Percentiles rank a stretch among this genome's conserved stretches.
These are phyloP conservation scores for Steinernema hermaphroditum DNA, from an alignment of 2,888 invertebrate genomes.

Conservation along the genomic window DNA sequence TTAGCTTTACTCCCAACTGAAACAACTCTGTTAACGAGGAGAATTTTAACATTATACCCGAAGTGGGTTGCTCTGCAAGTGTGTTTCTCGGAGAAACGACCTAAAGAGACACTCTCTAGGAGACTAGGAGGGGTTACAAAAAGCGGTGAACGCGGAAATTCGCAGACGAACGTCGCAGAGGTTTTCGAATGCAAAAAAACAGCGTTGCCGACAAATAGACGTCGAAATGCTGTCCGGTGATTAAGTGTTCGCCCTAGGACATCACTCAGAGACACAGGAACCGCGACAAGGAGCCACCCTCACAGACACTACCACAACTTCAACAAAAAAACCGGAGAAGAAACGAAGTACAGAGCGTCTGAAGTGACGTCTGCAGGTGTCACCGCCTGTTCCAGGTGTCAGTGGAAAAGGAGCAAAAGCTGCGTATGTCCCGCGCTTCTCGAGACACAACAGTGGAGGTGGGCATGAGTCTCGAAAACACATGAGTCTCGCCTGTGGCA, in stretches of 20 bases:
- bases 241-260: neutral
- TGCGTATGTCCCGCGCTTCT: neutral
- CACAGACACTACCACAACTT: neutral
- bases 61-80: no score
- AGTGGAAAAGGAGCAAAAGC: neutral
- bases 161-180: no score
- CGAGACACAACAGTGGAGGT: no score
- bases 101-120: no score
- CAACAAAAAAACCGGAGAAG: neutral
- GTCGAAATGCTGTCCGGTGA: neutral
- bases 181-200: conserved; percentile 4
- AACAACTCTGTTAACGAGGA: no score
- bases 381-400: neutral
- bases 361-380: conserved; percentile 11
- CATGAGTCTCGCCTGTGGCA: no score
- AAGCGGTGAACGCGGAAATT: no score
- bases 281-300: conserved; percentile 1
- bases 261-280: conserved; percentile 10
- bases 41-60: no score
- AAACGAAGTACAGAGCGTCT: neutral
- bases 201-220: conserved; percentile 10
- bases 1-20: neutral
- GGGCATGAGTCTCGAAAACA: no score
- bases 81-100: no score
- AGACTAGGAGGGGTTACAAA: no score